These are phyloP conservation scores for Drosophila seclusa DNA, from an alignment of 2,888 invertebrate species.

Conservation along the genomic window DNA sequence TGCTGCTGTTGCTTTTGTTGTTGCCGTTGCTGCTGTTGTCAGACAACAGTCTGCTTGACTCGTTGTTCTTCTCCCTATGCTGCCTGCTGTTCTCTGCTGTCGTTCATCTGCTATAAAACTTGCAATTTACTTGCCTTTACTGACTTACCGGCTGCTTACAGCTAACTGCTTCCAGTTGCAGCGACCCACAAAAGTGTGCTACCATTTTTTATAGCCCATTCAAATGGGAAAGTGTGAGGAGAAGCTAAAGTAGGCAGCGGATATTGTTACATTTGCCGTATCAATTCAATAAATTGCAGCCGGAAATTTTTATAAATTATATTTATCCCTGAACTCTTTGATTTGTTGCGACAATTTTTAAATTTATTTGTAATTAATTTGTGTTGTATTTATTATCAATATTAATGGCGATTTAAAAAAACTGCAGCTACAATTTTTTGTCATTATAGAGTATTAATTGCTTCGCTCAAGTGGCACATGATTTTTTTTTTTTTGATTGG, in stretches of 20 bases:
- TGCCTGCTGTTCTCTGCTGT: slow-evolving; percentile 20
- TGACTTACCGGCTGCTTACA: slow-evolving; percentile 15
- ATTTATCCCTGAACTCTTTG: neutral
- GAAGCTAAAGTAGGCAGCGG: neutral
- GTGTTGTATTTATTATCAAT: neutral
- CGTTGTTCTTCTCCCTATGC: slow-evolving; percentile 5
- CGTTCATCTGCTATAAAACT: slow-evolving; percentile 47
- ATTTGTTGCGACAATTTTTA: neutral
- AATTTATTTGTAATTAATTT: neutral
- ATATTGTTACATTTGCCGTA: neutral
- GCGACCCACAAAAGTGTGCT: slow-evolving; percentile 33
- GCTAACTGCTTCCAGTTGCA: slow-evolving; percentile 2
- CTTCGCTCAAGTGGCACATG: neutral
- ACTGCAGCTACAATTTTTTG: neutral
- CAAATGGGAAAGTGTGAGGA: neutral
- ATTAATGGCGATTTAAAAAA: neutral
- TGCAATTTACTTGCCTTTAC: slow-evolving; percentile 40
- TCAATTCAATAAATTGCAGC: neutral
- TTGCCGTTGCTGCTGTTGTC: neutral
- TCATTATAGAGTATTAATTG: neutral
- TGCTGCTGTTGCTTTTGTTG: slow-evolving; percentile 7
- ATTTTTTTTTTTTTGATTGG: slow-evolving; percentile 48
- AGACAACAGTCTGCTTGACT: neutral
- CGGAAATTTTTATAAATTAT: neutral
- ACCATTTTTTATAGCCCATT: slow-evolving; percentile 15